Conservation (phyloP, 2,797 vertebrate species). For the Dicrostonyx torquatus region DNA sequence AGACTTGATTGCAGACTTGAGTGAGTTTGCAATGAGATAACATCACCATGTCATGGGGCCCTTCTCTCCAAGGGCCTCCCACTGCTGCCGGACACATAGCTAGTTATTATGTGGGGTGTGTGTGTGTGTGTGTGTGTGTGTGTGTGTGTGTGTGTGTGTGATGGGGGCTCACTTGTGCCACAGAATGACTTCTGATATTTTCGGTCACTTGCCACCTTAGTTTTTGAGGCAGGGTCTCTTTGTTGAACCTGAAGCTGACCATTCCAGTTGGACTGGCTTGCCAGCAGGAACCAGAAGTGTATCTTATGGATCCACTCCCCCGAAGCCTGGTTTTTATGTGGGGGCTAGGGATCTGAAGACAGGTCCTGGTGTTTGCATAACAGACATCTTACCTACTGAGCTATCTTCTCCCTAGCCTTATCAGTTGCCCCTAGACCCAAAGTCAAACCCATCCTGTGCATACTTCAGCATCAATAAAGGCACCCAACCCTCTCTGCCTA, state of each 20-base stretch:
- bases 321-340: background rate
- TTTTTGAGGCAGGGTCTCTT: background rate
- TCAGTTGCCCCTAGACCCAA: background rate
- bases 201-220: background rate
- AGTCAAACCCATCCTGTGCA: background rate
- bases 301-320: background rate
- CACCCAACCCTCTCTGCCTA: background rate
- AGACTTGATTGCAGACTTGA: background rate
- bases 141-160: background rate
- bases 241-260: too few species aligned
- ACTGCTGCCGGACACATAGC: background rate
- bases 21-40: background rate
- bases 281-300: background rate
- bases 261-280: background rate
- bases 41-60: fast-evolving
- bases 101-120: background rate
- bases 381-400: background rate
- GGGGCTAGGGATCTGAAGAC: background rate
- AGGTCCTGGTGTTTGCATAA: background rate
- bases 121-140: background rate
- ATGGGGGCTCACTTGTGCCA: background rate
- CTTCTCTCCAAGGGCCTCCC: background rate
- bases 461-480: background rate
- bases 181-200: background rate
- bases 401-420: background rate